phyloP scores from a whole-genome alignment of 2,888 invertebrate species.

The Harmothoe impar region DNA sequence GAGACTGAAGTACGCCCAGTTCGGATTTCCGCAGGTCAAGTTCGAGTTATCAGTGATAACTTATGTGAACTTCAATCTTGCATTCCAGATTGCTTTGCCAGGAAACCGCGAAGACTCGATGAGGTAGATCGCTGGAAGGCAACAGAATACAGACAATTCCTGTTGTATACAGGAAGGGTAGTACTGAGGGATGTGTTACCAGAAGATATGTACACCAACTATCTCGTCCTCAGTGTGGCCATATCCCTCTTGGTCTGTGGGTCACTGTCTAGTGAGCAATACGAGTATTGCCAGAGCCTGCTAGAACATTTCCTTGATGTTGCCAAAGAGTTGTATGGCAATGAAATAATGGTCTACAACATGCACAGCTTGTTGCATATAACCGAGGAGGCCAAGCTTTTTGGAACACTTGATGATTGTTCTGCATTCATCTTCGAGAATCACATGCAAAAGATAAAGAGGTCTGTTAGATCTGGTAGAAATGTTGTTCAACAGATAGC shows the following conservation, averaged over 20 bases:
- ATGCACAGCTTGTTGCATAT: slow-evolving; percentile 66
- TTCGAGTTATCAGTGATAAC: slow-evolving; percentile 60
- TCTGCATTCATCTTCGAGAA: slow-evolving; percentile 68
- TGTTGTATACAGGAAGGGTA: slow-evolving; percentile 74
- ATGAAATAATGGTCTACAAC: slow-evolving; percentile 65
- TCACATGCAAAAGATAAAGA: slow-evolving; percentile 64
- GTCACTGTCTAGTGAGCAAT: not conserved
- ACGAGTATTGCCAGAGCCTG: slow-evolving; percentile 65
- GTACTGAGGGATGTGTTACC: slow-evolving; percentile 69
- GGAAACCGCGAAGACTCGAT: slow-evolving; percentile 70
- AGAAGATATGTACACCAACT: slow-evolving; percentile 70
- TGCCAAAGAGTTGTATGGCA: slow-evolving; percentile 55
- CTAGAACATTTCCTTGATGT: slow-evolving; percentile 63
- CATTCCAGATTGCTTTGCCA: slow-evolving; percentile 72
- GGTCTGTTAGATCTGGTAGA: slow-evolving; percentile 49
- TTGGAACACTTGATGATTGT: slow-evolving; percentile 64
- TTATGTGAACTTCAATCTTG: slow-evolving; percentile 61
- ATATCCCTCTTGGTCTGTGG: slow-evolving; percentile 71
- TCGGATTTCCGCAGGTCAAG: slow-evolving; percentile 58
- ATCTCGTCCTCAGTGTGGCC: slow-evolving; percentile 71
- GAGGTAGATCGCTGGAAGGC: slow-evolving; percentile 75
- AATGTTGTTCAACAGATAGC: slow-evolving; percentile 65
- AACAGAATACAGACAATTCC: slow-evolving; percentile 74
- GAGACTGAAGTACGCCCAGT: slow-evolving; percentile 18
- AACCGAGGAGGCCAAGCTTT: slow-evolving; percentile 57